These are phyloP conservation scores for Caenorhabditis auriculariae DNA, from an alignment of 2,888 invertebrate genomes.

Conservation along the genomic window DNA sequence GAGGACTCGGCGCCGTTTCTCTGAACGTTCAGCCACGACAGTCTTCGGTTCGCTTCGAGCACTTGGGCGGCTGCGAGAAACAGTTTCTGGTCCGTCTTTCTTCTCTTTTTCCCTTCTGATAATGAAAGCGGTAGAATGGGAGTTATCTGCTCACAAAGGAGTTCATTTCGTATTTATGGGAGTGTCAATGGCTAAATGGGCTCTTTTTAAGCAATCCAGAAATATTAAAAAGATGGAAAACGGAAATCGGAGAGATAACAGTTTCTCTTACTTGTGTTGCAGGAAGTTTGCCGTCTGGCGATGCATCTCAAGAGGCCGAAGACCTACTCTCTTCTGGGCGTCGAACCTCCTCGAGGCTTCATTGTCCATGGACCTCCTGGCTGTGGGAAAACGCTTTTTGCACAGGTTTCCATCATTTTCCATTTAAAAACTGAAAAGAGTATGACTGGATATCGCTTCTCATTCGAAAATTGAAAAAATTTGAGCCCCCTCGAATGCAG, in stretches of 20 bases:
- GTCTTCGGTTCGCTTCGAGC: constrained; percentile 33
- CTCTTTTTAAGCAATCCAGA: too few species aligned
- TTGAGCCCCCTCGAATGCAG: too few species aligned
- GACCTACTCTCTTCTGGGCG: constrained; percentile 81
- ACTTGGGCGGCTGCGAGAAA: constrained; percentile 53
- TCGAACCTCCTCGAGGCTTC: constrained; percentile 85
- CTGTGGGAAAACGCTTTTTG: constrained; percentile 73
- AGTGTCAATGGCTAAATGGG: too few species aligned
- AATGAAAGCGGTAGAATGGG: too few species aligned
- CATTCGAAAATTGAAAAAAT: too few species aligned
- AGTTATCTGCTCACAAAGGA: too few species aligned
- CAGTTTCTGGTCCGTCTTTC: constrained; percentile 40
- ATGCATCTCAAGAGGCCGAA: constrained; percentile 86
- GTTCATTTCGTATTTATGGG: too few species aligned
- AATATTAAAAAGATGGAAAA: too few species aligned
- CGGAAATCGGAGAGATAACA: too few species aligned
- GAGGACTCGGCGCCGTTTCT: constrained; percentile 30
- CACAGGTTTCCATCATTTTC: constrained; percentile 17
- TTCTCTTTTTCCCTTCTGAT: not conserved
- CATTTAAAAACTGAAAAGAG: too few species aligned
- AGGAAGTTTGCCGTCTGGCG: constrained; percentile 53
- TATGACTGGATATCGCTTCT: too few species aligned
- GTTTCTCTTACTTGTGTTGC: constrained; percentile 8
- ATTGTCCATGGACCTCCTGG: constrained; percentile 94
- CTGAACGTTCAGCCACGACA: constrained; percentile 18